Evolutionary conservation across 2,888 invertebrate genomes (phyloP).

Genomic region (Andrena fulva): DNA sequence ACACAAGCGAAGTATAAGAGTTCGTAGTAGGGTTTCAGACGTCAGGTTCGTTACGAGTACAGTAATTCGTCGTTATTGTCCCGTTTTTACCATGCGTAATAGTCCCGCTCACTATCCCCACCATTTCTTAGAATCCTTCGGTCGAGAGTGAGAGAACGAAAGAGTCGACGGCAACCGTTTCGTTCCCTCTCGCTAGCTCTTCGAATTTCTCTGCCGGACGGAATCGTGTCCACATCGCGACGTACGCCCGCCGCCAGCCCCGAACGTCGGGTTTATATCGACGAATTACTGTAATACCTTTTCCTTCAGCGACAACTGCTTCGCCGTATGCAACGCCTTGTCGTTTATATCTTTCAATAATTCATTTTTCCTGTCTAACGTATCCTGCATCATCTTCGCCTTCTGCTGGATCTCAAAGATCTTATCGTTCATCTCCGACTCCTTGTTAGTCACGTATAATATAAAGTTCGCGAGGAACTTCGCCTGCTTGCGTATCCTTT

Average conservation of each 20-base stretch:
- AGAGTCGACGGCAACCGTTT: too few relatives aligned
- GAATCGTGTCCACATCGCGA: too few relatives aligned
- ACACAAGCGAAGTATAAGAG: constrained; percentile 6
- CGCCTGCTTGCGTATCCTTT: constrained; percentile 69
- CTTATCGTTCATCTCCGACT: constrained; percentile 54
- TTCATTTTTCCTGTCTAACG: constrained; percentile 48
- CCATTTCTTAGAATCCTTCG: too few relatives aligned
- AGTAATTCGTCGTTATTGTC: too few relatives aligned
- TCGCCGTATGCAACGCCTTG: constrained; percentile 57
- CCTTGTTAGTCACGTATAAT: constrained; percentile 67
- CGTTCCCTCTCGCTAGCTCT: too few relatives aligned
- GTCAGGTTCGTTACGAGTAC: constrained; percentile 4
- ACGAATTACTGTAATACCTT: constrained; percentile 55
- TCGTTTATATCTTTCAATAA: constrained; percentile 53
- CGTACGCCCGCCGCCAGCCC: too few relatives aligned
- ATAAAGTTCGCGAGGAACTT: constrained; percentile 75
- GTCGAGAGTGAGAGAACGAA: too few relatives aligned
- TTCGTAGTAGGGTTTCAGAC: neutral
- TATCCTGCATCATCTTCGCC: constrained; percentile 50
- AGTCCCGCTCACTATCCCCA: too few relatives aligned
- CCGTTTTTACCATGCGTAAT: too few relatives aligned
- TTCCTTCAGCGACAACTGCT: constrained; percentile 59
- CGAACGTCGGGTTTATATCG: too few relatives aligned
- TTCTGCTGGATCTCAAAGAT: constrained; percentile 54
- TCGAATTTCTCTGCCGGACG: too few relatives aligned